Base-by-base conservation (phyloP, 2,888 invertebrate genomes). In the Chrysolina oricalcia region DNA sequence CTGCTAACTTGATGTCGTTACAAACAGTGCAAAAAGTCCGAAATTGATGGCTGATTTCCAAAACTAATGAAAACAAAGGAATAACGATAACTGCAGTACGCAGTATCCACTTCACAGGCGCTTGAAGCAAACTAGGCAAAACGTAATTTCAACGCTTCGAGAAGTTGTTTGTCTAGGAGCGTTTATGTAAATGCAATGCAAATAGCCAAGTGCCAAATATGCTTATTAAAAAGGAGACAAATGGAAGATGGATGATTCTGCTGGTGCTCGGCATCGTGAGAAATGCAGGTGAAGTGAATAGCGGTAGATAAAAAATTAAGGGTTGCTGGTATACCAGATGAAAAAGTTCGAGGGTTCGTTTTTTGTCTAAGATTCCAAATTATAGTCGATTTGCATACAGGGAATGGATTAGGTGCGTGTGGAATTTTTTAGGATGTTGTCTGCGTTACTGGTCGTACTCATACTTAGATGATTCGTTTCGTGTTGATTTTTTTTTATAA, bases 221-320 rank as follows among this genome's bases (percentile, higher is more conserved):
- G 76, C 74, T 80, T 80, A 80, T 80, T 80, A 80, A 78, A 71
- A 75, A 76, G 73, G 72, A 79, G 73, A 79, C 76, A 79, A 79
- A 75, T 71, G 73, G 50, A 75, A 76, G 76, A 79, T 78, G 76
- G 78, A 79, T 78, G 78, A 79, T 78, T 66, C 63, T 73, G 19
- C 68, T 11, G 19, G 48, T 53, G 40, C 64, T 40, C 71, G 56
- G 76, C 78, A 77, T 76, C 79, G 79, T 79, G 79, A 79, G 79
- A 79, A 79, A 75, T 27, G 75, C 77, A 77, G 79, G 77, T 77
- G 77, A 74, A 70, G 50, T 66, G 76, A 72, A 77, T 70, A 66
- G 73, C 70, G 73, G 53, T 41, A 66, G 77, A 77, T 73, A 73
- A 70, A 74, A 77, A 72, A 68, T 68, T 68, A 53, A 56, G 68